Conservation (phyloP, 2,888 invertebrate genomes). For the Chelonus formosanus region DNA sequence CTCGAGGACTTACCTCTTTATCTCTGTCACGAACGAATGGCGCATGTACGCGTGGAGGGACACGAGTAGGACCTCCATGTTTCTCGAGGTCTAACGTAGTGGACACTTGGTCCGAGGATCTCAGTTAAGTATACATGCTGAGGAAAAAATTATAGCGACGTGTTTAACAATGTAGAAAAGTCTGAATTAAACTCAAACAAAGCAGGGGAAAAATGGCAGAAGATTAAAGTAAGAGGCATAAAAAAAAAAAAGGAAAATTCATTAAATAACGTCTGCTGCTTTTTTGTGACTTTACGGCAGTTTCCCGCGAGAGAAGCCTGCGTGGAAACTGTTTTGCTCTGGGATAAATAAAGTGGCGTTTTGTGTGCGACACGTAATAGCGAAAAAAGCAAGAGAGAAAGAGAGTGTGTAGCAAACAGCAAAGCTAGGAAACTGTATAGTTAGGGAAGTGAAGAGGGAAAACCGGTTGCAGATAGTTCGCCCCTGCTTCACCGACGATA, state of each 20-base stretch:
- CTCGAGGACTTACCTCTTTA: slow-evolving; percentile 38
- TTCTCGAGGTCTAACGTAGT: slow-evolving; percentile 13
- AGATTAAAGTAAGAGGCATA: slow-evolving; percentile 6
- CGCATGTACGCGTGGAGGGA: slow-evolving; percentile 36
- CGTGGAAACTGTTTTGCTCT: slow-evolving; percentile 25
- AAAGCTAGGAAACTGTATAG: slow-evolving; percentile 3
- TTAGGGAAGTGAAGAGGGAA: slow-evolving; percentile 16
- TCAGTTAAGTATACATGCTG: slow-evolving; percentile 1
- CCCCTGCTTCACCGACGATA: slow-evolving; percentile 34
- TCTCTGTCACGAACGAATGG: slow-evolving; percentile 44
- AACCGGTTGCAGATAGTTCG: slow-evolving; percentile 36
- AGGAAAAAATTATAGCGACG: slow-evolving; percentile 25
- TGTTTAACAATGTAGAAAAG: slow-evolving; percentile 15
- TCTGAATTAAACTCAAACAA: slow-evolving; percentile 10
- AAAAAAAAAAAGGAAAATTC: slow-evolving; percentile 7
- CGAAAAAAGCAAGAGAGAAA: slow-evolving; percentile 12
- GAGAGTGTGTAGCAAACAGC: not conserved
- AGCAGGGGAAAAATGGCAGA: not conserved
- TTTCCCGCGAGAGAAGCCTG: slow-evolving; percentile 8
- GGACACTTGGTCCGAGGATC: slow-evolving; percentile 6
- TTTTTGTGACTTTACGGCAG: slow-evolving; percentile 27
- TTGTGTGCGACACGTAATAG: slow-evolving; percentile 15
- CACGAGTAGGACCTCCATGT: slow-evolving; percentile 23
- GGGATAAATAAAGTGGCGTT: slow-evolving; percentile 31
- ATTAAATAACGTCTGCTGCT: slow-evolving; percentile 20